Percentiles rank a stretch among this genome's conserved stretches.
These are phyloP conservation scores for Porites cylindrica DNA, from an alignment of 92 coral and sea anemone genomes.

Conservation along the genomic window DNA sequence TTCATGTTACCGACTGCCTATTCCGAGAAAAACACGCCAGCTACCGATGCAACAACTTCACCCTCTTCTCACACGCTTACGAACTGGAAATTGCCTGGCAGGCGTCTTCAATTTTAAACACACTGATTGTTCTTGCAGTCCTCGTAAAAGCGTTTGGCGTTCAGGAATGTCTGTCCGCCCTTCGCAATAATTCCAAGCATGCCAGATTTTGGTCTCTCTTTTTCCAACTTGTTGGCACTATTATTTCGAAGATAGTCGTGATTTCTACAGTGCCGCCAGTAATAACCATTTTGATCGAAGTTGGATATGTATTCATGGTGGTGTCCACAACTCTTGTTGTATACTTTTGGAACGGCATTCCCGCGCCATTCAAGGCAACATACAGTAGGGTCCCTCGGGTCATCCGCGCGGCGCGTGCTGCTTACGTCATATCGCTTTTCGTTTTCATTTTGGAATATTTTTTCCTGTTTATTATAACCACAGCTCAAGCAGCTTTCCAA, in stretches of 20 bases:
- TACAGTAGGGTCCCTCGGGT: background rate
- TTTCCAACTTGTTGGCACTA: conserved; percentile 51
- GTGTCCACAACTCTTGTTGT: conserved; percentile 33
- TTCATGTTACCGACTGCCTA: conserved; percentile 28
- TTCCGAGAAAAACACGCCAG: conserved; percentile 31
- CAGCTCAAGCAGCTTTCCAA: conserved; percentile 58
- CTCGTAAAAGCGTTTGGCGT: conserved; percentile 35
- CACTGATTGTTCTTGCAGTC: conserved; percentile 34
- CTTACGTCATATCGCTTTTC: conserved; percentile 28
- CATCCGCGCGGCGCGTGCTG: background rate
- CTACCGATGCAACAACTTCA: conserved; percentile 30
- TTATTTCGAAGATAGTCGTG: conserved; percentile 37
- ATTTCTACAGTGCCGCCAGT: conserved; percentile 11
- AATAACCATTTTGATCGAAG: conserved; percentile 12
- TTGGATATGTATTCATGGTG: conserved; percentile 32
- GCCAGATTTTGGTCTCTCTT: conserved; percentile 86
- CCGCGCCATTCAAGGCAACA: conserved; percentile 29
- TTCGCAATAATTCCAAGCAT: conserved; percentile 45
- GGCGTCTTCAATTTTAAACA: conserved; percentile 29
- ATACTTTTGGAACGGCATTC: conserved; percentile 55
- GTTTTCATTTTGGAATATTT: conserved; percentile 42
- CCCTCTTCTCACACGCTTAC: conserved; percentile 18
- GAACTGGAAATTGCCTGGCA: conserved; percentile 30
- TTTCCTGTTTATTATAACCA: conserved; percentile 33
- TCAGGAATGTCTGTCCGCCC: conserved; percentile 41